A percentile compares a stretch with the other conserved stretches of the same genome.
Conservation (phyloP, 1,140 invertebrate species). For the Zaprionus capensis region DNA sequence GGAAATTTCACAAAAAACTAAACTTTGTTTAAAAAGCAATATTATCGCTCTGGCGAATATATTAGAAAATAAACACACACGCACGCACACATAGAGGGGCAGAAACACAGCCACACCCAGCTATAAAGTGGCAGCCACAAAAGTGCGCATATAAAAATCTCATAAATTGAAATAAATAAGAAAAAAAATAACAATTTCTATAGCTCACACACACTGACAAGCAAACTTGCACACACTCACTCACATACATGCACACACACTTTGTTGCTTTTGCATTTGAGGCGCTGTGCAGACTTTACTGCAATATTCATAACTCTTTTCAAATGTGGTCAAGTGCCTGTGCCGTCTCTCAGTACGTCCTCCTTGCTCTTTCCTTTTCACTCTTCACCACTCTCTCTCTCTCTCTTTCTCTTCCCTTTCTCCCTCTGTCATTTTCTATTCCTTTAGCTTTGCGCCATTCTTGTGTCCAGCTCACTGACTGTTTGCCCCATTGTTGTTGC, state of each 20-base stretch:
- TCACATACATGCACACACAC: conserved; percentile 19
- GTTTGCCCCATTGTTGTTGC: conserved; percentile 18
- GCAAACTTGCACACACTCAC: conserved; percentile 11
- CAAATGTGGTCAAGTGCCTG: conserved; percentile 79
- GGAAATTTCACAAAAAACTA: conserved; percentile 1
- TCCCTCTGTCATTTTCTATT: conserved; percentile 16
- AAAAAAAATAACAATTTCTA: conserved; percentile 79
- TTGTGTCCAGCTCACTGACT: conserved; percentile 37
- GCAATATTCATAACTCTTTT: conserved; percentile 82
- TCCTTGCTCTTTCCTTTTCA: background rate
- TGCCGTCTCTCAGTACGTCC: conserved; percentile 17
- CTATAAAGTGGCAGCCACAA: conserved; percentile 50
- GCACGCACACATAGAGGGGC: background rate
- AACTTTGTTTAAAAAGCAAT: conserved; percentile 62
- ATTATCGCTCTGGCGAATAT: conserved; percentile 38
- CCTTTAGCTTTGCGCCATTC: background rate
- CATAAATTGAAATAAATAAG: conserved; percentile 82
- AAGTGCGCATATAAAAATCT: conserved; percentile 77
- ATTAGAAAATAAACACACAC: conserved; percentile 19
- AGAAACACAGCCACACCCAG: background rate
- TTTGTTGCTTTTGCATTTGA: conserved; percentile 20
- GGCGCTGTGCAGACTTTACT: conserved; percentile 42
- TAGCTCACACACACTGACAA: conserved; percentile 19
- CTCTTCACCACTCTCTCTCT: background rate
- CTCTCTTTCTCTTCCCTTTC: background rate